These are phyloP conservation scores for Pantherophis alleghaniensis DNA, from an alignment of 2,797 vertebrate species.

Conservation along the genomic window DNA sequence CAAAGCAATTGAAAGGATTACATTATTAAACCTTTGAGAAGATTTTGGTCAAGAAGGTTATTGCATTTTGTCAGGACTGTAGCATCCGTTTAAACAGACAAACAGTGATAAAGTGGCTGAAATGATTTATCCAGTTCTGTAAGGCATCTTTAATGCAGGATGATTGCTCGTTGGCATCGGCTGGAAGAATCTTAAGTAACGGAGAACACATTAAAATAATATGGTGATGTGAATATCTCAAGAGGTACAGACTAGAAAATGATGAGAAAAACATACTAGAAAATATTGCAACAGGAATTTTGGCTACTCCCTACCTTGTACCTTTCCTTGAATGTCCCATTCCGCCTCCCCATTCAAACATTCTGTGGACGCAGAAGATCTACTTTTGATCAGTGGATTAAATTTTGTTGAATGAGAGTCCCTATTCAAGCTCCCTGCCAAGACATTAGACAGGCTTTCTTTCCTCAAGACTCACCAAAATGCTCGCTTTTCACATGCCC, in stretches of 20 bases:
- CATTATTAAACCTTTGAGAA: not conserved
- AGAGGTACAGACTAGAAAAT: not conserved
- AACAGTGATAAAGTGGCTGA: not conserved
- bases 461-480: not conserved
- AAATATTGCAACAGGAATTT: not conserved
- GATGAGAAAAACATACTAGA: not conserved
- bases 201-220: not conserved
- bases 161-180: not conserved
- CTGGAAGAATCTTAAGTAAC: not conserved
- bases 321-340: not conserved
- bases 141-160: not conserved
- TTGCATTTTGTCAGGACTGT: not conserved
- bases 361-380: not conserved
- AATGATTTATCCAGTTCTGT: slow-evolving; percentile 9
- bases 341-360: not conserved
- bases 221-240: not conserved
- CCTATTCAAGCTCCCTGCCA: not conserved
- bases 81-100: not conserved
- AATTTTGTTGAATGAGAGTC: not conserved
- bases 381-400: not conserved
- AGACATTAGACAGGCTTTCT: not conserved
- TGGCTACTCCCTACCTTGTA: not conserved
- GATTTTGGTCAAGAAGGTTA: not conserved
- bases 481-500: not conserved
- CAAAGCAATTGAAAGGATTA: not conserved